These are phyloP conservation scores for Dromius quadrimaculatus DNA, from an alignment of 2,888 invertebrate genomes.

Conservation along the genomic window DNA sequence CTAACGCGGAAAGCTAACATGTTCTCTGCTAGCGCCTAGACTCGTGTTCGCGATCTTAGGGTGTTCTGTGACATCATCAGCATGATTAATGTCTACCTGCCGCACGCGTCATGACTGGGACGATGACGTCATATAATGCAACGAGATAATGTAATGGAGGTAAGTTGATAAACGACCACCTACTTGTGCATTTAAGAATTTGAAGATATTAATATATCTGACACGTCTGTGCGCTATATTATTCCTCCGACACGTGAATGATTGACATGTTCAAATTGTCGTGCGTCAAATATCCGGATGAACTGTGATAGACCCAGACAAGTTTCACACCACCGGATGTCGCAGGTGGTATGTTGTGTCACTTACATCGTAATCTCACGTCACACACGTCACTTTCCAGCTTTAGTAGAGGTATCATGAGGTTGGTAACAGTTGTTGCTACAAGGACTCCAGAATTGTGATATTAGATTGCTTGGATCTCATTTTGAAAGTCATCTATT, in stretches of 20 bases:
- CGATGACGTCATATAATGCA: conserved; percentile 59
- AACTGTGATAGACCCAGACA: neutral
- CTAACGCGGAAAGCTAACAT: conserved; percentile 16
- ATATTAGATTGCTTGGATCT: no score
- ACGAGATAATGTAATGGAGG: conserved; percentile 61
- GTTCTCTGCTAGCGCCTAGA: conserved; percentile 1
- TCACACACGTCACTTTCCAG: neutral
- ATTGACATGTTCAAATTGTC: conserved; percentile 5
- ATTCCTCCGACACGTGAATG: no score
- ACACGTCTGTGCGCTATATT: no score
- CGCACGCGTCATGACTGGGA: conserved; percentile 56
- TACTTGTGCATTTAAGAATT: neutral
- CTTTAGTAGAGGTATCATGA: neutral
- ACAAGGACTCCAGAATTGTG: no score
- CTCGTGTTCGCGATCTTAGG: neutral
- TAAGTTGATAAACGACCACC: conserved; percentile 53
- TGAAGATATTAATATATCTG: no score
- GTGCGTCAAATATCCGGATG: neutral
- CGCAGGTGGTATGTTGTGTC: neutral
- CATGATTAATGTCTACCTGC: conserved; percentile 49
- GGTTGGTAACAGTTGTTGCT: neutral
- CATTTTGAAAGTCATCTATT: no score
- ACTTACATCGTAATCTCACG: neutral
- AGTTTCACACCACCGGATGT: neutral
- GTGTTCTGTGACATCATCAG: conserved; percentile 35